phyloP scores from a whole-genome alignment of 2,888 invertebrate species.

The Oxytorus armatus region DNA sequence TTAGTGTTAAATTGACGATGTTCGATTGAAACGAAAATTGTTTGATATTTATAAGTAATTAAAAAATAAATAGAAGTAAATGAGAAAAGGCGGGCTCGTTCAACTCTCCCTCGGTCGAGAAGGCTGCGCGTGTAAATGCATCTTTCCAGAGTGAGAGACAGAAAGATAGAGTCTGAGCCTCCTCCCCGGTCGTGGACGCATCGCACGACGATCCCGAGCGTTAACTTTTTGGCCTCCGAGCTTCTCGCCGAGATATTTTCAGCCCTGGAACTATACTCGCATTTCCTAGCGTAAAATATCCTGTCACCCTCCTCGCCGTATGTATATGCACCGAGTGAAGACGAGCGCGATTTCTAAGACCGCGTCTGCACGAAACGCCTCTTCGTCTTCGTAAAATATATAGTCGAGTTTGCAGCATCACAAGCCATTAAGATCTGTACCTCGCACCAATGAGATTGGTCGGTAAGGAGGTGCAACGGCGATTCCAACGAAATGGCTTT shows the following conservation, averaged over 20 bases:
- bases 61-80: no score
- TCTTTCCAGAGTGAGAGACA: constrained; percentile 20
- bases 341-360: constrained; percentile 31
- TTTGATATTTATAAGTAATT: no score
- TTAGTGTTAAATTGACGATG: no score
- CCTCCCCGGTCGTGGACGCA: constrained; percentile 47
- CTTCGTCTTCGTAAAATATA: constrained; percentile 34
- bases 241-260: constrained; percentile 65
- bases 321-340: background rate
- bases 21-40: no score
- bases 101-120: constrained; percentile 10
- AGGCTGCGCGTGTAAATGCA: constrained; percentile 21
- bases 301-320: background rate
- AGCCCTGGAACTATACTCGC: constrained; percentile 62
- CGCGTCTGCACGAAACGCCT: constrained; percentile 33
- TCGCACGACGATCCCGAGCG: constrained; percentile 64
- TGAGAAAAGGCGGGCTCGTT: no score
- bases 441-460: no score
- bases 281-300: constrained; percentile 57
- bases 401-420: constrained; percentile 37
- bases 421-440: constrained; percentile 10
- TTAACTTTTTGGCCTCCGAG: constrained; percentile 63
- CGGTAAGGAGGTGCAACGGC: constrained; percentile 14
- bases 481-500: constrained; percentile 43
- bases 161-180: background rate